Conservation (phyloP, 2,797 vertebrate species). For the Arrhamphus sclerolepis region DNA sequence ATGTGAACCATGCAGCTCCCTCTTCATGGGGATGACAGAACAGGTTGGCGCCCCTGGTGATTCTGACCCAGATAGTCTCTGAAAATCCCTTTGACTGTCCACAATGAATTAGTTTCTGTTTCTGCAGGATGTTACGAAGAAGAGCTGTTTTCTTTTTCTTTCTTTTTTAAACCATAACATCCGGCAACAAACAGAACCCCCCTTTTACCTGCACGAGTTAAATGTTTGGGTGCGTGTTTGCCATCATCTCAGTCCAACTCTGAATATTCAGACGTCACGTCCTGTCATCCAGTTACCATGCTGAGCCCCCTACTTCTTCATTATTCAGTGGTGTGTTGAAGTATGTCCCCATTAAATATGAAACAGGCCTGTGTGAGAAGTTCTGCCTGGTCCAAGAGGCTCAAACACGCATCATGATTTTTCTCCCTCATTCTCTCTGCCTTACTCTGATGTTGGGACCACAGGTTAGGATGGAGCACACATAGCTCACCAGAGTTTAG, state of each 20-base stretch:
- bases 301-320: constrained; percentile 52
- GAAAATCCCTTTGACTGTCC: constrained; percentile 33
- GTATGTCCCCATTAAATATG: constrained; percentile 74
- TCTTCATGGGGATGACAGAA: constrained; percentile 22
- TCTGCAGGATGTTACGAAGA: no score
- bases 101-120: no score
- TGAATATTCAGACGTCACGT: constrained; percentile 41
- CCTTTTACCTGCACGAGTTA: constrained; percentile 8
- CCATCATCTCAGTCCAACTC: no score
- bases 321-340: constrained; percentile 75
- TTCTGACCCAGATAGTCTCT: constrained; percentile 60
- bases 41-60: constrained; percentile 37
- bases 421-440: neutral
- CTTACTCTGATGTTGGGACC: constrained; percentile 4
- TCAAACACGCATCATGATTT: constrained; percentile 7
- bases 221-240: no score
- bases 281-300: constrained; percentile 25
- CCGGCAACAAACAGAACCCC: constrained; percentile 12
- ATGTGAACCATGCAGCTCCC: constrained; percentile 3
- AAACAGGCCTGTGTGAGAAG: constrained; percentile 59
- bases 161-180: neutral
- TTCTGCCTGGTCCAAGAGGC: constrained; percentile 47
- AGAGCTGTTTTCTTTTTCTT: no score
- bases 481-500: constrained; percentile 3
- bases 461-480: neutral